phyloP scores from a whole-genome alignment of 2,888 invertebrate species.

The Endotricha flammealis region DNA sequence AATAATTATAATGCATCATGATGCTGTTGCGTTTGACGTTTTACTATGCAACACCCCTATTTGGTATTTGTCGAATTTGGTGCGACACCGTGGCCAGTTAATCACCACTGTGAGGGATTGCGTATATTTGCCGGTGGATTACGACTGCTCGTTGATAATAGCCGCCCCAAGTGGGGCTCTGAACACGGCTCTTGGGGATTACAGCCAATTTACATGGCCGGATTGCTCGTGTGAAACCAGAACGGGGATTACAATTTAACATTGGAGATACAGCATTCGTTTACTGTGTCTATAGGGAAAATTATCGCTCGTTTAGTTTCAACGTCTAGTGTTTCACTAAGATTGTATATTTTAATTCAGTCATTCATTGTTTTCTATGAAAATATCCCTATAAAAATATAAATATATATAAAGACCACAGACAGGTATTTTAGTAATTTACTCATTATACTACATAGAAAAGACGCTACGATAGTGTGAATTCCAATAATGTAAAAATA shows the following conservation, averaged over 20 bases:
- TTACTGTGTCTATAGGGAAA: too few species aligned
- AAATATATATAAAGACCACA: too few species aligned
- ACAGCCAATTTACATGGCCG: slow-evolving; percentile 41
- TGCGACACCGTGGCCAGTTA: slow-evolving; percentile 37
- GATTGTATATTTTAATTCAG: too few species aligned
- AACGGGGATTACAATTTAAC: slow-evolving; percentile 2
- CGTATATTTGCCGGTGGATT: slow-evolving; percentile 47
- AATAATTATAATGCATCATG: too few species aligned
- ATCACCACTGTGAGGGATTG: slow-evolving; percentile 46
- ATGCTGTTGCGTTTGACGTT: not conserved
- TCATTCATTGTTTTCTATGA: too few species aligned
- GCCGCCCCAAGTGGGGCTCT: slow-evolving; percentile 16
- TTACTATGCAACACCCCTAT: slow-evolving; percentile 17
- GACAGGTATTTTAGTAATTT: too few species aligned
- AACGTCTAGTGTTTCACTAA: too few species aligned
- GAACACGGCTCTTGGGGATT: slow-evolving; percentile 24
- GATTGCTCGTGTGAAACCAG: slow-evolving; percentile 18
- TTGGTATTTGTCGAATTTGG: slow-evolving; percentile 28
- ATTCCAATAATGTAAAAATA: too few species aligned
- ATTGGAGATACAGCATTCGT: not conserved
- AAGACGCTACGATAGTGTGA: too few species aligned
- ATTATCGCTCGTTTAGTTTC: too few species aligned
- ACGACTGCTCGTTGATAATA: slow-evolving; percentile 38
- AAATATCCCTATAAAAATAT: too few species aligned
- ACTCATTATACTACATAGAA: too few species aligned